phyloP scores from a whole-genome alignment of 2,797 vertebrate species.

The Pseudopleuronectes americanus region DNA sequence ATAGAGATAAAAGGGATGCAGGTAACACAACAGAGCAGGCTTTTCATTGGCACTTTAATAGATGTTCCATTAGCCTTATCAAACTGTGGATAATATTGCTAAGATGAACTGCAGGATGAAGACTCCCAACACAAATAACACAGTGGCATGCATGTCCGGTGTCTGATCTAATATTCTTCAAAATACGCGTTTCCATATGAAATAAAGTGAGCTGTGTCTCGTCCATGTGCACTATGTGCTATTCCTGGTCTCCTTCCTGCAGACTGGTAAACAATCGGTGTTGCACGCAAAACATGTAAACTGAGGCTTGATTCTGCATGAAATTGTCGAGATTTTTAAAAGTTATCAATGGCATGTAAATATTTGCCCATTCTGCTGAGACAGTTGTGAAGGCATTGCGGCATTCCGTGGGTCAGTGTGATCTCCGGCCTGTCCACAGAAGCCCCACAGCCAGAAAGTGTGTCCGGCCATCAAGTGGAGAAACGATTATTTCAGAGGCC shows the following conservation, averaged over 20 bases:
- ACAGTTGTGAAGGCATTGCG: not conserved
- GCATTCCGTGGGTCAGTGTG: not conserved
- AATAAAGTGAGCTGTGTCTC: conserved; percentile 25
- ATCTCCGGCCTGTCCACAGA: not conserved
- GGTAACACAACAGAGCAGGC: conserved; percentile 18
- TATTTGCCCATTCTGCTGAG: conserved; percentile 11
- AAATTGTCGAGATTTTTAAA: conserved; percentile 3
- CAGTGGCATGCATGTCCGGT: not conserved
- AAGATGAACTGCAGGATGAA: conserved; percentile 14
- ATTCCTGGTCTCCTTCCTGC: conserved; percentile 20
- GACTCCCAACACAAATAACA: not conserved
- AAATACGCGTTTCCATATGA: conserved; percentile 42
- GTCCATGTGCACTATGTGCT: conserved; percentile 4
- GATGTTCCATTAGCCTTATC: conserved; percentile 18
- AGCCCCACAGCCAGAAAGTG: not conserved
- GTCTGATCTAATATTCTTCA: conserved; percentile 52
- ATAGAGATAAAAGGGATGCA: conserved; percentile 28
- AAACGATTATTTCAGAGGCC: conserved; percentile 30
- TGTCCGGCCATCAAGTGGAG: conserved; percentile 15
- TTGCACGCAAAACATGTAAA: not conserved
- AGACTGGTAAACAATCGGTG: conserved; percentile 24
- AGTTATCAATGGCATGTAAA: conserved; percentile 4
- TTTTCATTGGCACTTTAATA: conserved; percentile 37
- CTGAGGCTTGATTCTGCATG: not conserved
- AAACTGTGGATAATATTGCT: conserved; percentile 9